Evolutionary conservation across 2,113 vertebrate species (phyloP).

Genomic region (Sphaerodactylus townsendi): DNA sequence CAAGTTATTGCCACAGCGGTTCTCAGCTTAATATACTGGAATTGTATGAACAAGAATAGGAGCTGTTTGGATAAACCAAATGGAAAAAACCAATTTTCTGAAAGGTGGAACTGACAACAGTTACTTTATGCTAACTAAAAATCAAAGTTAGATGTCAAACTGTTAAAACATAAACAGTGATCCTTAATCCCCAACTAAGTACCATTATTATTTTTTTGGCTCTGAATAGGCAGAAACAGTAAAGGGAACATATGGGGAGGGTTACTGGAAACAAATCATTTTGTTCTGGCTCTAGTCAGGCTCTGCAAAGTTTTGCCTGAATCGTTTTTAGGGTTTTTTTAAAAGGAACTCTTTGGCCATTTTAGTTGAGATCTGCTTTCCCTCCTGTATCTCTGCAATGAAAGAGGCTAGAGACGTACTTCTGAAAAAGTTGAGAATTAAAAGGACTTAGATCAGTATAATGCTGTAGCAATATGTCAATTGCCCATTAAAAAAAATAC

Average conservation of each 20-base stretch:
- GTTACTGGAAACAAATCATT: background rate
- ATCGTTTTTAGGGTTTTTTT: too few species aligned
- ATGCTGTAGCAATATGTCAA: too few species aligned
- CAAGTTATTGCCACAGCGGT: constrained; percentile 1
- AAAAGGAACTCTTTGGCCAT: too few species aligned
- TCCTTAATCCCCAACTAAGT: background rate
- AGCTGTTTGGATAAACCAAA: background rate
- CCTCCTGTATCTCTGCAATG: too few species aligned
- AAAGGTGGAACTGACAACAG: background rate
- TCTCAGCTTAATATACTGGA: background rate
- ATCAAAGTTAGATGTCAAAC: background rate
- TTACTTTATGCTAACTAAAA: constrained; percentile 23
- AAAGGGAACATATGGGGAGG: background rate
- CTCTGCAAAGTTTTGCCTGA: background rate
- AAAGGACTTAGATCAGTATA: too few species aligned
- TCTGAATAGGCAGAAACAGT: background rate
- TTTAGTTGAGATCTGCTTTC: too few species aligned
- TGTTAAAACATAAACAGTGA: background rate
- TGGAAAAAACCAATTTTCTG: background rate
- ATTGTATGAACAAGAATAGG: background rate
- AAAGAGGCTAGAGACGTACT: too few species aligned
- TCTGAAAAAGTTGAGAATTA: too few species aligned
- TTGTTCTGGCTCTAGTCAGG: background rate
- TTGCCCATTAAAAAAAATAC: too few species aligned
- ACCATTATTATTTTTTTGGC: background rate